phyloP scores from a whole-genome alignment of 2,113 vertebrate species.

The Nesoenas mayeri region DNA sequence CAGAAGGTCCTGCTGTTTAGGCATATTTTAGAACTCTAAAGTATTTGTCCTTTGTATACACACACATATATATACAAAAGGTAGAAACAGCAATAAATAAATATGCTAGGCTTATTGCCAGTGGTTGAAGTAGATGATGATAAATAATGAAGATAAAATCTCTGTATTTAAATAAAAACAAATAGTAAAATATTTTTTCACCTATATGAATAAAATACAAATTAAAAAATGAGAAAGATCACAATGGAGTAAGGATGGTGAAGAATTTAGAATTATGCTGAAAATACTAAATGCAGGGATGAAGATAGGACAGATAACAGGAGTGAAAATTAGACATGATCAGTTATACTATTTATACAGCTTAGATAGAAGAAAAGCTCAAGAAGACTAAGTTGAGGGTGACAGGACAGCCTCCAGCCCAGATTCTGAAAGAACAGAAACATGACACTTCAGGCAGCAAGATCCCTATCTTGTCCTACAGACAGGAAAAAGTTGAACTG shows the following conservation, averaged over 20 bases:
- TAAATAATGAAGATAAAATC: not conserved
- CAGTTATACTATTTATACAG: not conserved
- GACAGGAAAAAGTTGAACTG: not conserved
- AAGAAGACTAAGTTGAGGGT: not conserved
- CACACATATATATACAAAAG: rapidly evolving
- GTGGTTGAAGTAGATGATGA: not conserved
- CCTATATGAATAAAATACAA: not conserved
- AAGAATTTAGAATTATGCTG: not conserved
- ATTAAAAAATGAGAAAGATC: not conserved
- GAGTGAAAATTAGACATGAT: not conserved
- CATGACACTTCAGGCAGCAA: not conserved
- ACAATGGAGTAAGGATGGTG: not conserved
- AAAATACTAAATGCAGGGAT: not conserved
- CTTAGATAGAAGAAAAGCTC: not conserved
- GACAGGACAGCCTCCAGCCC: not conserved
- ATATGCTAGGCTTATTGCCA: not conserved
- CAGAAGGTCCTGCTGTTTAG: not conserved
- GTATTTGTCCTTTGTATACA: not conserved
- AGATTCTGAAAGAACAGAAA: not conserved
- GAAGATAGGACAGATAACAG: not conserved
- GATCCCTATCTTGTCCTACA: not conserved
- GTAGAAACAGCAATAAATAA: not conserved
- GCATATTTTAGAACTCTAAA: not conserved
- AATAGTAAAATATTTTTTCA: not conserved
- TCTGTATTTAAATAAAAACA: not conserved